Evolutionary conservation across 2,113 vertebrate genomes (phyloP), one percentile per base, ranked within the genome.

Genomic region (Cnemophilus loriae): DNA sequence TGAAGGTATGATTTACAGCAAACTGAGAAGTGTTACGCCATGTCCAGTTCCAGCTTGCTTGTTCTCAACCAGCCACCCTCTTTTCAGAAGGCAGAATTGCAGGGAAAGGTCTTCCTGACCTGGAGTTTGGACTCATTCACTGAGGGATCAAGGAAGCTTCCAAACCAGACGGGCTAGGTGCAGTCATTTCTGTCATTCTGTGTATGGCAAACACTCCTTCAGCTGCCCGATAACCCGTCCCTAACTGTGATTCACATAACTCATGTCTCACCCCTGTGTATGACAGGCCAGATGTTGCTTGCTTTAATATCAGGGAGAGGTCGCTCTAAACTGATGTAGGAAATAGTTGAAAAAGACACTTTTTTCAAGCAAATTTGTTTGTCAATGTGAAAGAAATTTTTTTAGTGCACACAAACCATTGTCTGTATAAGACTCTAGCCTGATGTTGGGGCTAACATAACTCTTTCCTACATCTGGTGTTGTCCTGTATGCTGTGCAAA

Each of bases 141-240:
- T 64, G 55, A 39, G 41, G 23, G 16, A 52, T 59, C 9, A 44
- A 56, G 39, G 46, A 35, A n/a, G 8, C 37, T 87, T 81, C 50
- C 64, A 52, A 59, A 87, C 17, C 39, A 65, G 50, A 57, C 2
- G 0, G 3, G 37, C 35, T 0, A 1, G 13, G 26, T 49, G 11
- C 46, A 28, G 49, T 63, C 76, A 20, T 60, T 81, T 53, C 46
- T 89, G 18, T 55, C 3, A 1, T 50, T 92, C 61, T 19, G 1
- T 77, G 15, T 32, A 7, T 47, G 44, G 71, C 26, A 42, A 52
- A 42, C 0, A 2, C 19, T 75, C 47, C 42, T 67, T 71, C 39
- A 71, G 39, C 27, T 92, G 35, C 49, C 65, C 64, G 41, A 41
- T 64, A 83, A 73, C 32, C 21, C 47, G 30, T 71, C 52, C 44